These are phyloP conservation scores for Mythimna lalbum DNA, from an alignment of 2,888 invertebrate genomes.

Conservation along the genomic window DNA sequence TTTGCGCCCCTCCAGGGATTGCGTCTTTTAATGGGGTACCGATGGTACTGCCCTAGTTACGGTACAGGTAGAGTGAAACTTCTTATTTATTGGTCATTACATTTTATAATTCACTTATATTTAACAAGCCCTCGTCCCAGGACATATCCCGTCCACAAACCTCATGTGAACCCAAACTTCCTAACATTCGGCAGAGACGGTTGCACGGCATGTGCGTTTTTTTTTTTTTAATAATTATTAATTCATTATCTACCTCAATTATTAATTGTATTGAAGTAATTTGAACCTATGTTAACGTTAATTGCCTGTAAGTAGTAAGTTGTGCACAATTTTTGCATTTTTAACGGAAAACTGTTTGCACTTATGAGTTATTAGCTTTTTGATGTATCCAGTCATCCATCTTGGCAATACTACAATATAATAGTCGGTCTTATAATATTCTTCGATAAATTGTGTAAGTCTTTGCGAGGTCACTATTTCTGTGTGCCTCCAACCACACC, in stretches of 20 bases:
- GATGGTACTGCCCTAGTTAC: too few species aligned
- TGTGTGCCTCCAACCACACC: too few species aligned
- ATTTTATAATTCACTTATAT: not conserved
- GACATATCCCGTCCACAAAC: conserved; percentile 9
- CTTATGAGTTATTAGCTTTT: not conserved
- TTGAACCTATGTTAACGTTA: conserved; percentile 35
- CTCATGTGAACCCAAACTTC: conserved; percentile 27
- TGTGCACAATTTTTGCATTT: conserved; percentile 30
- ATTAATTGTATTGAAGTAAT: conserved; percentile 56
- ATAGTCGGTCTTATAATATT: too few species aligned
- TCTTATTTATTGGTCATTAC: not conserved
- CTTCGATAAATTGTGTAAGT: too few species aligned
- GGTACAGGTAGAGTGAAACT: too few species aligned
- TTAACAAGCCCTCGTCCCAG: not conserved
- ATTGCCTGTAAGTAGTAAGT: conserved; percentile 30
- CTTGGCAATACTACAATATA: too few species aligned
- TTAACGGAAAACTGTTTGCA: not conserved
- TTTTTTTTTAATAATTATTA: conserved; percentile 57
- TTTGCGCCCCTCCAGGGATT: too few species aligned
- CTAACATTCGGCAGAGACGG: conserved; percentile 62
- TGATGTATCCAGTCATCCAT: not conserved
- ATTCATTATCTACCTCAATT: conserved; percentile 52
- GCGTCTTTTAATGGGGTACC: too few species aligned
- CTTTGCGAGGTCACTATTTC: too few species aligned
- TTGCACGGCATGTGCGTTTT: conserved; percentile 68